These are phyloP conservation scores for Troides oblongomaculatus DNA, from an alignment of 2,888 invertebrate genomes.

Conservation along the genomic window DNA sequence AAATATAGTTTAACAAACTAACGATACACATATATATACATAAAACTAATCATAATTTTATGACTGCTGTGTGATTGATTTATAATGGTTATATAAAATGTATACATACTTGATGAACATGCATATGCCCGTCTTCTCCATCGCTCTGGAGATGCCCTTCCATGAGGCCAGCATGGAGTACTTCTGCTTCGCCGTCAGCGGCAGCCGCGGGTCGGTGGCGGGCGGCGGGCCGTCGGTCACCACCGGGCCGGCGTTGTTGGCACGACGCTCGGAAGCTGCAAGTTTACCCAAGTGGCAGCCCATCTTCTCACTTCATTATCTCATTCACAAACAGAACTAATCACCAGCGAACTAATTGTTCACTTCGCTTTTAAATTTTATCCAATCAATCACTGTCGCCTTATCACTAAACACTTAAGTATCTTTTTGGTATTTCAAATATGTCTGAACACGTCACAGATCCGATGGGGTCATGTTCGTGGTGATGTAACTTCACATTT, in stretches of 20 bases:
- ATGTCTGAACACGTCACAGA: background rate
- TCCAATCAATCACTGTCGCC: background rate
- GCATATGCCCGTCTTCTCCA: slow-evolving; percentile 92
- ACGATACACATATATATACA: no score
- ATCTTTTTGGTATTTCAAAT: slow-evolving; percentile 10
- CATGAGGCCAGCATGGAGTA: slow-evolving; percentile 94
- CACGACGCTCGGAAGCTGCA: slow-evolving; percentile 78
- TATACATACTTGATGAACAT: slow-evolving; percentile 94
- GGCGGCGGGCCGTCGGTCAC: slow-evolving; percentile 82
- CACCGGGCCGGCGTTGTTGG: slow-evolving; percentile 62
- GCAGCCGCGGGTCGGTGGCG: slow-evolving; percentile 87
- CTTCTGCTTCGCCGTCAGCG: slow-evolving; percentile 91
- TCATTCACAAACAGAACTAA: slow-evolving; percentile 28
- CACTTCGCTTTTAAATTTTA: background rate
- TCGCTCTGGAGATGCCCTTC: slow-evolving; percentile 93
- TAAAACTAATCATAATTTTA: no score
- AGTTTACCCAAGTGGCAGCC: slow-evolving; percentile 89
- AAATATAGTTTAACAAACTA: no score
- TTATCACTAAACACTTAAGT: slow-evolving; percentile 25
- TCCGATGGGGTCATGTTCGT: background rate
- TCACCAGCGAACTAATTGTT: background rate
- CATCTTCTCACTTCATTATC: slow-evolving; percentile 64
- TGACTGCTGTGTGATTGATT: no score
- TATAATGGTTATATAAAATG: background rate
- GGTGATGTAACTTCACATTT: slow-evolving; percentile 9